Conservation (phyloP, 2,797 vertebrate genomes). For the Varecia variegata region DNA sequence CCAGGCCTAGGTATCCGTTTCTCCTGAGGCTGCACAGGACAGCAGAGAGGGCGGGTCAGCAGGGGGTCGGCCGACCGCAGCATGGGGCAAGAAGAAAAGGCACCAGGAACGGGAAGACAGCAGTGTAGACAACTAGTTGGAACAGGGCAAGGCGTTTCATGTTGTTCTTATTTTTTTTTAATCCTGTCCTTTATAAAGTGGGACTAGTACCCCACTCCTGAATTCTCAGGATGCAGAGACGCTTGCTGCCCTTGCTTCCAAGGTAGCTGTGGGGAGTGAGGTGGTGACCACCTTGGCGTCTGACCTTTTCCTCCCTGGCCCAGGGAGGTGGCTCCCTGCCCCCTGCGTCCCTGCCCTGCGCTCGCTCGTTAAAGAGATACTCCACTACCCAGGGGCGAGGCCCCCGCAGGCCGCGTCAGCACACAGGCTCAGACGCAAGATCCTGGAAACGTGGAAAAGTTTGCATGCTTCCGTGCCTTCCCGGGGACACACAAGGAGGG, state of each 20-base stretch:
- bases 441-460: slow-evolving; percentile 11
- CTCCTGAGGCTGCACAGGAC: background rate
- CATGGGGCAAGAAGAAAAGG: background rate
- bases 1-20: slow-evolving; percentile 42
- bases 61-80: background rate
- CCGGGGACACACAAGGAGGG: background rate
- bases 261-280: background rate
- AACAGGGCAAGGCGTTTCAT: background rate
- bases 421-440: background rate
- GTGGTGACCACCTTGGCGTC: background rate
- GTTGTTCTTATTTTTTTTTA: background rate
- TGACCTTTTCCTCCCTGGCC: background rate
- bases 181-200: background rate
- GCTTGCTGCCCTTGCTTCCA: background rate
- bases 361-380: background rate
- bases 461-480: background rate
- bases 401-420: background rate
- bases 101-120: background rate
- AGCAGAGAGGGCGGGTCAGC: background rate
- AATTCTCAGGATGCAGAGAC: background rate
- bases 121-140: background rate
- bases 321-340: accelerated
- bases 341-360: background rate
- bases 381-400: background rate
- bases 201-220: background rate